Percentiles rank a stretch among this genome's conserved stretches.
Conservation (phyloP, 2,888 invertebrate species). For the Baccha elongata region DNA sequence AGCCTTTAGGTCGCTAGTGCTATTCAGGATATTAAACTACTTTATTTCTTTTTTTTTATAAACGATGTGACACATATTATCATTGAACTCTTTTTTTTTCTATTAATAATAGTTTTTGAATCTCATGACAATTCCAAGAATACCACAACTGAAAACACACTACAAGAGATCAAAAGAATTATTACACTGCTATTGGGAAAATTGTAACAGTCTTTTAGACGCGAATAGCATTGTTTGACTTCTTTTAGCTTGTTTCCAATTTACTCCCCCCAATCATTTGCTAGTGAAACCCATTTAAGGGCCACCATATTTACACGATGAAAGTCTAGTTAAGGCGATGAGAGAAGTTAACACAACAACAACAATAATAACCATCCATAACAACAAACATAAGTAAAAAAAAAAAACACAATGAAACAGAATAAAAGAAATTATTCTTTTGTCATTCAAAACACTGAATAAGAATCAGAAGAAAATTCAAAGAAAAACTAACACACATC, state of each 20-base stretch:
- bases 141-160: too few species aligned
- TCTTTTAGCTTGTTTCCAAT: slow-evolving; percentile 38
- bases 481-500: slow-evolving; percentile 55
- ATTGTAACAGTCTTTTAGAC: slow-evolving; percentile 49
- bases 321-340: slow-evolving; percentile 31
- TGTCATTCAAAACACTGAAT: slow-evolving; percentile 60
- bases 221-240: slow-evolving; percentile 54
- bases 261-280: slow-evolving; percentile 14
- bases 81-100: too few species aligned
- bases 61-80: too few species aligned
- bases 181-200: slow-evolving; percentile 20
- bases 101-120: too few species aligned
- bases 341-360: slow-evolving; percentile 50
- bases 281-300: neutral
- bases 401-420: slow-evolving; percentile 30
- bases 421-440: slow-evolving; percentile 69
- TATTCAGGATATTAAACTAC: too few species aligned
- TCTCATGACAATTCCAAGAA: too few species aligned
- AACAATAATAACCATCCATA: slow-evolving; percentile 45
- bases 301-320: slow-evolving; percentile 11
- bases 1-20: too few species aligned
- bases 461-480: slow-evolving; percentile 21
- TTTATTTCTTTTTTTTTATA: too few species aligned
- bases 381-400: slow-evolving; percentile 35
- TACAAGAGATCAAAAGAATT: neutral